phyloP scores from a whole-genome alignment of 2,113 vertebrate species.

The Oenanthe melanoleuca region DNA sequence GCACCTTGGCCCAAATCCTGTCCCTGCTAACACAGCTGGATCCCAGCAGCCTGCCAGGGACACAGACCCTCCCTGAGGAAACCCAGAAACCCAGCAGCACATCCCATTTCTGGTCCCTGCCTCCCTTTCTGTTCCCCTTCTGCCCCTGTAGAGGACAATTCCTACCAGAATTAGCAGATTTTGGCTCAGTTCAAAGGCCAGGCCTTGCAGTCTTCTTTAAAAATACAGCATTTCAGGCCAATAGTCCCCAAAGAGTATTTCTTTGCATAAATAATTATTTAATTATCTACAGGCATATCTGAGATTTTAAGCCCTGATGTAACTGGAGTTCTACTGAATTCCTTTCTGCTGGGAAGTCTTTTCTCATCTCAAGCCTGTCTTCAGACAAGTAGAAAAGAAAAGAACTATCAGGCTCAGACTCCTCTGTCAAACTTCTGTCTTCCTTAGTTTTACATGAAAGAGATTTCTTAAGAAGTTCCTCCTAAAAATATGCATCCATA shows the following conservation, averaged over 20 bases:
- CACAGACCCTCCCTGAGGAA: rapidly evolving
- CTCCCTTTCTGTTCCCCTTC: not conserved
- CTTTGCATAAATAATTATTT: not conserved
- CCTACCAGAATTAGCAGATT: not conserved
- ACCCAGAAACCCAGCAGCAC: not conserved
- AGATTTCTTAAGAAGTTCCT: constrained; percentile 30
- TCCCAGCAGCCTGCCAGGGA: not conserved
- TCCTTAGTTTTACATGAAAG: constrained; percentile 45
- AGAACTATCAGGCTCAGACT: not conserved
- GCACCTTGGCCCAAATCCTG: not conserved
- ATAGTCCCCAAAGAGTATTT: not conserved
- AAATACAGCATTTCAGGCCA: not conserved
- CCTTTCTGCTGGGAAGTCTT: not conserved
- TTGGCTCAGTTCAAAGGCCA: not conserved
- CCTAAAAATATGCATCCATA: not conserved
- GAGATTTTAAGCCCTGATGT: not conserved
- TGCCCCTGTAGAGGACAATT: not conserved
- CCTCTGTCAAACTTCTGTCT: not conserved
- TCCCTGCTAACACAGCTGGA: not conserved
- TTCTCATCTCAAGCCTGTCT: not conserved
- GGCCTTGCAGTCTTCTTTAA: not conserved
- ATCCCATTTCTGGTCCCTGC: not conserved
- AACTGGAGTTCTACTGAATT: not conserved
- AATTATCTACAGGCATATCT: not conserved
- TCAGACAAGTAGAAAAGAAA: not conserved